Conservation (phyloP, 2,113 vertebrate genomes). For the Naja naja region DNA sequence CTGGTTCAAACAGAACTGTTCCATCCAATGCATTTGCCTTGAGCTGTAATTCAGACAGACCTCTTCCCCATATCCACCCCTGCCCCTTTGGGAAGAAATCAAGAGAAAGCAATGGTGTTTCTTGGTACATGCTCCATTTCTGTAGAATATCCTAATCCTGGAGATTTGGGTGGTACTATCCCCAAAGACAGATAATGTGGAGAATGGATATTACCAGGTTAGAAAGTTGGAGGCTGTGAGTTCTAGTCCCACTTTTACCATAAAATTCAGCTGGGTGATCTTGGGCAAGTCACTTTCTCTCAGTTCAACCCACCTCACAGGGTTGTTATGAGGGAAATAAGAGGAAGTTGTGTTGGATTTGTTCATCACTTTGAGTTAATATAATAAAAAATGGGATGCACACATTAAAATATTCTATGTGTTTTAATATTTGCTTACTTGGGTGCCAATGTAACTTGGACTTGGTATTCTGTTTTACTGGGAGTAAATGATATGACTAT, state of each 20-base stretch:
- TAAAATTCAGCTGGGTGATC: background rate
- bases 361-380: background rate
- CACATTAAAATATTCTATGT: background rate
- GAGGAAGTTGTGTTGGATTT: background rate
- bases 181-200: background rate
- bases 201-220: background rate
- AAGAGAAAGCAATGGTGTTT: background rate
- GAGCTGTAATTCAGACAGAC: background rate
- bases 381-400: background rate
- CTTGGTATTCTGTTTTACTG: background rate
- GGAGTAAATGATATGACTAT: background rate
- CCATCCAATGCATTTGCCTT: background rate
- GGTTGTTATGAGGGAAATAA: too few species aligned
- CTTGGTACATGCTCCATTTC: background rate
- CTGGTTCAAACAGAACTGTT: background rate
- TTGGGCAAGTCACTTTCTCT: background rate
- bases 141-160: background rate
- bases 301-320: background rate
- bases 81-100: background rate
- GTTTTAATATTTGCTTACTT: background rate
- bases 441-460: background rate
- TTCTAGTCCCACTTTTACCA: background rate
- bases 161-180: background rate
- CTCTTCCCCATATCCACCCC: background rate
- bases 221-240: background rate